phyloP scores from a whole-genome alignment of 2,888 invertebrate species.

The Eurois occulta region DNA sequence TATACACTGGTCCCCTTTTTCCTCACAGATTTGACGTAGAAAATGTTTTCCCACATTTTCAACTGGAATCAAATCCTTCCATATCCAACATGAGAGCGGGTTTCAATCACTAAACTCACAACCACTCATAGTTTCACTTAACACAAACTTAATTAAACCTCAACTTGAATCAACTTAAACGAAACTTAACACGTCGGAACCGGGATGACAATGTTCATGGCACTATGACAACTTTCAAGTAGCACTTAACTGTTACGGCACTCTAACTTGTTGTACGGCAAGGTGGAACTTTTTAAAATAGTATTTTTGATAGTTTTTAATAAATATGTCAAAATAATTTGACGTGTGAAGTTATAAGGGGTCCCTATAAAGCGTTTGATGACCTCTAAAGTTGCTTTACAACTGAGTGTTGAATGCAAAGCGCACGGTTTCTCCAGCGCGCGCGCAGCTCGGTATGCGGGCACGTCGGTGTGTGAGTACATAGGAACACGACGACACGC shows the following conservation, averaged over 20 bases:
- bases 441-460: conserved; percentile 87
- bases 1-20: conserved; percentile 85
- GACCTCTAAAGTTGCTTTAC: conserved; percentile 87
- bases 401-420: conserved; percentile 88
- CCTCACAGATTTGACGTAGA: conserved; percentile 87
- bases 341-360: conserved; percentile 73
- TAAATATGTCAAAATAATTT: conserved; percentile 74
- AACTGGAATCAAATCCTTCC: conserved; percentile 72
- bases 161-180: conserved; percentile 64
- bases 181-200: conserved; percentile 71
- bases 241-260: conserved; percentile 58
- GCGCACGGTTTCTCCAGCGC: conserved; percentile 86
- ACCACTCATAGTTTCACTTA: conserved; percentile 74
- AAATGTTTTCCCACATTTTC: conserved; percentile 86
- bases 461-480: conserved; percentile 74
- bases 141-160: conserved; percentile 69
- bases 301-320: conserved; percentile 60
- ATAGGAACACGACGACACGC: conserved; percentile 69
- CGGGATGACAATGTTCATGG: conserved; percentile 63
- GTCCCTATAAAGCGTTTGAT: conserved; percentile 86
- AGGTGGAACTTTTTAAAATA: conserved; percentile 18
- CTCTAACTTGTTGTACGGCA: conserved; percentile 47
- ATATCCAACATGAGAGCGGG: conserved; percentile 78
- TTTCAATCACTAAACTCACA: conserved; percentile 71
- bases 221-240: conserved; percentile 63